phyloP scores from a whole-genome alignment of 2,888 invertebrate genomes.

The Ormyrus nitidulus region DNA sequence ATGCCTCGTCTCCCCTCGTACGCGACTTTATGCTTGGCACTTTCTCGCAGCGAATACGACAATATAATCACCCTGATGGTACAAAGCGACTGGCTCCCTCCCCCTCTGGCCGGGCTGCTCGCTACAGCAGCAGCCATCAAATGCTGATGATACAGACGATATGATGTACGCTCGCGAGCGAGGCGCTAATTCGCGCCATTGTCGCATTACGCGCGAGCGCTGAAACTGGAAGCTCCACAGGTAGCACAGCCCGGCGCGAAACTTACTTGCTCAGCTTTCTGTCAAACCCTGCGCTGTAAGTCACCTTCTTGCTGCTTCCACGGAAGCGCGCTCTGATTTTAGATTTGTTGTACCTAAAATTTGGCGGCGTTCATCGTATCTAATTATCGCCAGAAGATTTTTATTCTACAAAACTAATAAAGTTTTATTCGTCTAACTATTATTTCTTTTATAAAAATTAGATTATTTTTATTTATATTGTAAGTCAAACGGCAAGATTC shows the following conservation, averaged over 20 bases:
- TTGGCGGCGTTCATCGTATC: too few relatives aligned
- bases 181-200: slow-evolving; percentile 69
- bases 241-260: slow-evolving; percentile 28
- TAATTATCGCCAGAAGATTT: too few relatives aligned
- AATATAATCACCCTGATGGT: slow-evolving; percentile 74
- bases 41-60: slow-evolving; percentile 62
- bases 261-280: slow-evolving; percentile 20
- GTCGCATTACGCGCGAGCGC: slow-evolving; percentile 62
- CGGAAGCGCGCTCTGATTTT: too few relatives aligned
- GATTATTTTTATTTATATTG: slow-evolving; percentile 19
- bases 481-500: slow-evolving; percentile 34
- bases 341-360: too few relatives aligned
- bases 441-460: slow-evolving; percentile 33
- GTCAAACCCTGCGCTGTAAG: not conserved
- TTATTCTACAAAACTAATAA: too few relatives aligned
- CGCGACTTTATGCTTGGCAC: slow-evolving; percentile 67
- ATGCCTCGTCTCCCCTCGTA: slow-evolving; percentile 58
- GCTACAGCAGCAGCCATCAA: slow-evolving; percentile 66
- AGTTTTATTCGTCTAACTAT: not conserved
- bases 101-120: slow-evolving; percentile 54
- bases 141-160: slow-evolving; percentile 74
- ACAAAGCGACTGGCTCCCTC: slow-evolving; percentile 69
- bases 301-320: slow-evolving; percentile 2
- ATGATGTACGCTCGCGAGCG: slow-evolving; percentile 64
- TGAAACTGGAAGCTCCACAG: slow-evolving; percentile 62